A percentile compares a stretch with the other conserved stretches of the same genome.
phyloP scores from a whole-genome alignment of 2,888 invertebrate genomes.

The Urechis unicinctus region DNA sequence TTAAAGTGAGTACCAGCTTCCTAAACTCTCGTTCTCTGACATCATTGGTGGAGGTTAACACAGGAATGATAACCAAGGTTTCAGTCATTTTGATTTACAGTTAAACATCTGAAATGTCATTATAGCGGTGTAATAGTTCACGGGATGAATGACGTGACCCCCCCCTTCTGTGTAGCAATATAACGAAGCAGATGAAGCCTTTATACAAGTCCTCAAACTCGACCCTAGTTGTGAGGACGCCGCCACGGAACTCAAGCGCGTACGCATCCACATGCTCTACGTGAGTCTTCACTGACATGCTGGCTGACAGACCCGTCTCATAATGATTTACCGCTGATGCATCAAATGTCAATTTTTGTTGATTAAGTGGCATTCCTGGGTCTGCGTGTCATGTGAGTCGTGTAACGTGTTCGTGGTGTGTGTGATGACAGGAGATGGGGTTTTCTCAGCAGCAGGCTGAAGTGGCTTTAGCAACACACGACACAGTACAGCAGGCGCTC shows the following conservation, averaged over 20 bases:
- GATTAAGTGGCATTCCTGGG: not conserved
- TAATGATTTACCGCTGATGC: no score
- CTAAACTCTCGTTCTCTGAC: not conserved
- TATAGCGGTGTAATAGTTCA: no score
- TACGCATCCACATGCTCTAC: constrained; percentile 47
- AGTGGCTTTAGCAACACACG: constrained; percentile 43
- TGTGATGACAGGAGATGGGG: constrained; percentile 47
- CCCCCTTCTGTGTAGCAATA: constrained; percentile 44
- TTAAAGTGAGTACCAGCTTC: constrained; percentile 48
- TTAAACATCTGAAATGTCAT: not conserved
- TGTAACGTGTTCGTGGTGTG: no score
- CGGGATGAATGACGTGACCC: no score
- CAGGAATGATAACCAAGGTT: not conserved
- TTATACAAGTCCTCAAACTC: constrained; percentile 50
- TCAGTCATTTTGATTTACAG: constrained; percentile 1
- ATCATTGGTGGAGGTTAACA: not conserved
- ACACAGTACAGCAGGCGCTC: constrained; percentile 48
- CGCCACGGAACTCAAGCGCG: constrained; percentile 46
- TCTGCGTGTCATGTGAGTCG: not conserved
- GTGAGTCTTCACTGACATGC: constrained; percentile 26
- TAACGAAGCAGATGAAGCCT: constrained; percentile 51
- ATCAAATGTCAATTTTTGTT: no score
- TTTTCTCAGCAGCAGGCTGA: constrained; percentile 47
- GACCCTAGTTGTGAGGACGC: constrained; percentile 52
- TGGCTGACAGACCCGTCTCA: no score